A percentile compares a stretch with the other conserved stretches of the same genome.
Conservation (phyloP, 2,888 invertebrate genomes). For the Heliconius erato region DNA sequence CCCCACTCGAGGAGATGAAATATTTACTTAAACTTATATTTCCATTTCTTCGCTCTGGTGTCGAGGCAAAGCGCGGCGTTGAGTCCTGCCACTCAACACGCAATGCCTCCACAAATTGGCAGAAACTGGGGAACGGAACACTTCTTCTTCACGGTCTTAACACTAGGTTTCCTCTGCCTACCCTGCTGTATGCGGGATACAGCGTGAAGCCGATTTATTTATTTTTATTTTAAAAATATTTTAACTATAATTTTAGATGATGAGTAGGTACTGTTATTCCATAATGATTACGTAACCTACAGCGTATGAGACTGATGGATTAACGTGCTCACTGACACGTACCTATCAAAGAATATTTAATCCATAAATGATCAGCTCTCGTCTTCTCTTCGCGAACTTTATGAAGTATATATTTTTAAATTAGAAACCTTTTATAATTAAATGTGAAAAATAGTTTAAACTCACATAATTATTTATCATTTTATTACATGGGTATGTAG, state of each 20-base stretch:
- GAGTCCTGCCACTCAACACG: too few relatives aligned
- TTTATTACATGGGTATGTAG: too few relatives aligned
- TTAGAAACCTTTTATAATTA: background rate
- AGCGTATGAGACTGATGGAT: conserved; percentile 38
- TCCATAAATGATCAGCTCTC: conserved; percentile 35
- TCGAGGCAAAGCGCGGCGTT: too few relatives aligned
- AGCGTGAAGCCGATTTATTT: too few relatives aligned
- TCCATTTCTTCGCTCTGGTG: too few relatives aligned
- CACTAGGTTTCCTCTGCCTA: too few relatives aligned
- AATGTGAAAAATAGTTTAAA: background rate
- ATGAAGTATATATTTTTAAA: conserved; percentile 19
- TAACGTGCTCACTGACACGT: conserved; percentile 44
- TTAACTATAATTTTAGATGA: background rate
- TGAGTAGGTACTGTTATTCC: conserved; percentile 5
- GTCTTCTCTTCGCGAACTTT: conserved; percentile 13
- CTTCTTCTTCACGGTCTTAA: too few relatives aligned
- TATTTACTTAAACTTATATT: too few relatives aligned
- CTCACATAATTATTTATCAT: background rate
- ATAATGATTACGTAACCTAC: conserved; percentile 36
- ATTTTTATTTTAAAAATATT: background rate
- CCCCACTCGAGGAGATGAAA: too few relatives aligned
- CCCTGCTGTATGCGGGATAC: too few relatives aligned
- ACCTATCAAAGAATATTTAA: conserved; percentile 38
- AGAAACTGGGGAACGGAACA: too few relatives aligned
- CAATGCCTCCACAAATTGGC: too few relatives aligned